Conservation (phyloP, 2,888 invertebrate genomes). For the Trissoscelio sp. region DNA sequence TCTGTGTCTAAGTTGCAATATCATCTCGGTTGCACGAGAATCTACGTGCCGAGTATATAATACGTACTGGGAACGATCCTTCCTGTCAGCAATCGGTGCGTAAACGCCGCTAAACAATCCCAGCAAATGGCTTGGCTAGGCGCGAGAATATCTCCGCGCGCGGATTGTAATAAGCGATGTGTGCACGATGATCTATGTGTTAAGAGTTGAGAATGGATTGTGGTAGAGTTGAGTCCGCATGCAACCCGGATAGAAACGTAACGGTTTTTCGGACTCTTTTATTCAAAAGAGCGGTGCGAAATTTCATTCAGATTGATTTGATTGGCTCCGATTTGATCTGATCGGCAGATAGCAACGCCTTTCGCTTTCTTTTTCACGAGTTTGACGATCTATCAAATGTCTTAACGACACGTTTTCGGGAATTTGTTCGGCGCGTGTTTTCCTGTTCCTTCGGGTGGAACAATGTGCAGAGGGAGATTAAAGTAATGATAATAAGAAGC, state of each 20-base stretch:
- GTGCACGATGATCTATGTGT: slow-evolving; percentile 25
- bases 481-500: slow-evolving; percentile 21
- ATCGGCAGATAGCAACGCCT: background rate
- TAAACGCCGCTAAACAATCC: slow-evolving; percentile 78
- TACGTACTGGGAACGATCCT: slow-evolving; percentile 62
- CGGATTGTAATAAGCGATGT: slow-evolving; percentile 72
- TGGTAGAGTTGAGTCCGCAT: background rate
- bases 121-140: slow-evolving; percentile 65
- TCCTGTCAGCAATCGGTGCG: slow-evolving; percentile 75
- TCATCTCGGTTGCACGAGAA: slow-evolving; percentile 21
- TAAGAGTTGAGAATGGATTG: slow-evolving; percentile 24
- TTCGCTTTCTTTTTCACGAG: background rate
- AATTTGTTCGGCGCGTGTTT: slow-evolving; percentile 23
- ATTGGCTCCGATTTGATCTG: background rate
- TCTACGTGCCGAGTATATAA: slow-evolving; percentile 45
- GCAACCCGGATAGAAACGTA: slow-evolving; percentile 21
- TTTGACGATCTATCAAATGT: slow-evolving; percentile 35
- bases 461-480: slow-evolving; percentile 42
- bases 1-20: no score
- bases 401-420: slow-evolving; percentile 5
- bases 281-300: background rate
- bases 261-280: background rate
- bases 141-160: slow-evolving; percentile 41
- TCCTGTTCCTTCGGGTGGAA: slow-evolving; percentile 11
- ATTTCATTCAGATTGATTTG: background rate